Evolutionary conservation across 2,797 vertebrate genomes (phyloP), one percentile per base, ranked within the genome.

Genomic region (Pseudotriccus pelzelni): DNA sequence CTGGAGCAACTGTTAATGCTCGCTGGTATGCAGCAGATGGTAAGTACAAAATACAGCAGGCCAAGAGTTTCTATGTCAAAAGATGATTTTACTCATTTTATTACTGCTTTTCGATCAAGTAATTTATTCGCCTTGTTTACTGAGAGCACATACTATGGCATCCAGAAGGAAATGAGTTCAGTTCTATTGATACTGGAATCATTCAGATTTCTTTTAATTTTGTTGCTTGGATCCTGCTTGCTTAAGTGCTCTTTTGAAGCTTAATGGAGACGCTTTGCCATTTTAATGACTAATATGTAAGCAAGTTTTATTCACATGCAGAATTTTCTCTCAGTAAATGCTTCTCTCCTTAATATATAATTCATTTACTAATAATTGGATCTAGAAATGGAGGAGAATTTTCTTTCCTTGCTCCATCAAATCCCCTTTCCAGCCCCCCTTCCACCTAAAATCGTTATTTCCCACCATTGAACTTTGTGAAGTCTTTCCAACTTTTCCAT

Each of bases 261-360:
- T 81, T 93, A 94, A 85, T 92, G 66, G 90, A 89, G 62, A 64
- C 0, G 13, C 53, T 87, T 92, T 94, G 78, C 64, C 46, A 50
- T 87, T 97, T 92, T 93, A 91, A 87, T 95, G 91, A 92, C 72
- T 85, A 68, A 77, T 85, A 84, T 37, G 25, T 83, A 87, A 64
- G 68, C 60, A 47, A 69, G 60, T 90, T 94, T 92, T 95, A 94
- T 89, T 94, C 72, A 75, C 78, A 41, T 52, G 44, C 43, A 82
- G 52, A 69, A 43, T 74, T 93, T 90, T 58, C 28, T 77, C 25
- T 41, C n/a, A 24, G 41, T 75, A 87, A 93, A 62, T 81, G 44
- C 36, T 81, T 91, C 43, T 66, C 58, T 78, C 46, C 28, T 80
- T 88, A 78, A 67, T 76, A 89, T 92, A 82, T 81, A 84, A 85